phyloP scores from a whole-genome alignment of 2,113 vertebrate genomes.

The Crotalus tigris region DNA sequence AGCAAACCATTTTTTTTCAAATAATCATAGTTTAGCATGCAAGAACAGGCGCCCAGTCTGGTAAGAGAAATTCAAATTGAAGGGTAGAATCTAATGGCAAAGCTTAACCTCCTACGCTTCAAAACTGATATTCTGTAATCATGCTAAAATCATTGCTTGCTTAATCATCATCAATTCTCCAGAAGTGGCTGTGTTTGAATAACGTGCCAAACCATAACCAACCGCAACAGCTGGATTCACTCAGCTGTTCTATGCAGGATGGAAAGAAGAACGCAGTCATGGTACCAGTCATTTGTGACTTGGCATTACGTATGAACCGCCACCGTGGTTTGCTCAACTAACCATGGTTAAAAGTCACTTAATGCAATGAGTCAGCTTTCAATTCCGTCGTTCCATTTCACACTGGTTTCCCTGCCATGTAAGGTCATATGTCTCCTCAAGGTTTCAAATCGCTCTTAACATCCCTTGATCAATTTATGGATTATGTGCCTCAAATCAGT shows the following conservation, averaged over 20 bases:
- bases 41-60: not conserved
- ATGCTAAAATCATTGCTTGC: not conserved
- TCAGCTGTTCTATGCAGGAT: not conserved
- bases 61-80: not conserved
- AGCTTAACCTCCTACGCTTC: not conserved
- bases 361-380: not conserved
- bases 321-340: not conserved
- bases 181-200: not conserved
- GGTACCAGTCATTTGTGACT: not conserved
- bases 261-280: not conserved
- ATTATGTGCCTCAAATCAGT: not conserved
- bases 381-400: not conserved
- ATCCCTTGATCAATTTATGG: not conserved
- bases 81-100: not conserved
- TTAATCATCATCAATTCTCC: not conserved
- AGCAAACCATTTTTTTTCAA: not conserved
- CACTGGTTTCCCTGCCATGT: not conserved
- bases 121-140: not conserved
- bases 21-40: not conserved
- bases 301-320: not conserved
- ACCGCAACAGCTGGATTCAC: not conserved
- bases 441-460: not conserved
- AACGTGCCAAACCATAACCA: not conserved
- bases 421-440: not conserved
- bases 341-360: not conserved